Evolutionary conservation across 2,113 vertebrate genomes (phyloP), one percentile per base, ranked within the genome.

Genomic region (Ctenodactylus gundi): DNA sequence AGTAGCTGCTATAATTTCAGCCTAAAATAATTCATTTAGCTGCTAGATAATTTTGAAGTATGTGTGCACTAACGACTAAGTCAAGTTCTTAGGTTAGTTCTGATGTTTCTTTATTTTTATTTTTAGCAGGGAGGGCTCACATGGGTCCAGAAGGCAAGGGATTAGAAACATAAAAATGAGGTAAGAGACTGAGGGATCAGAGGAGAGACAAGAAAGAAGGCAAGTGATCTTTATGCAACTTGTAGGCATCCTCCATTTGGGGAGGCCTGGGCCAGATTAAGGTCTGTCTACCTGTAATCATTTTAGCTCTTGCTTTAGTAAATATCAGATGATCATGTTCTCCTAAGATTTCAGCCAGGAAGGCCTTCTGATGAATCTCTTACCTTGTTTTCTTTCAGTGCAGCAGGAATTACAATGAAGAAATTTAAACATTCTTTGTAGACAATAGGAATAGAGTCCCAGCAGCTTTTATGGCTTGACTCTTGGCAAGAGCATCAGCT

Each of bases 311-410:
- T 90, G 83, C 78, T 94, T 70, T 86, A 89, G 89, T 88, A 70
- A 95, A 70, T 85, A 76, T 77, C 78, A 85, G 80, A 95, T 95
- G 94, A 83, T 64, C 64, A 57, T 53, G 64, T n/a, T 97, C 95
- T 97, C 93, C 51, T 82, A 90, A 84, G 88, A 55, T 81, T 94
- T 97, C 78, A 36, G 55, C 58, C 87, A 76, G 44, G 62, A 96
- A 92, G 96, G 87, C 8, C 51, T 87, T 94, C 87, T 94, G 55
- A 85, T 88, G 76, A 93, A 36, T 73, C 84, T 95, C 82, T 62
- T 64, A 64, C 89, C 89, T 96, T 89, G 46, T 60, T 93, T 85
- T 62, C 93, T 92, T 91, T 78, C 29, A 76, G 2, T 51, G 60
- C 57, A 41, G 41, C 72, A 88, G 90, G 81, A 91, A 89, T 94